Base-by-base conservation (phyloP, 1,140 invertebrate genomes). In the Hylyphantes graminicola region DNA sequence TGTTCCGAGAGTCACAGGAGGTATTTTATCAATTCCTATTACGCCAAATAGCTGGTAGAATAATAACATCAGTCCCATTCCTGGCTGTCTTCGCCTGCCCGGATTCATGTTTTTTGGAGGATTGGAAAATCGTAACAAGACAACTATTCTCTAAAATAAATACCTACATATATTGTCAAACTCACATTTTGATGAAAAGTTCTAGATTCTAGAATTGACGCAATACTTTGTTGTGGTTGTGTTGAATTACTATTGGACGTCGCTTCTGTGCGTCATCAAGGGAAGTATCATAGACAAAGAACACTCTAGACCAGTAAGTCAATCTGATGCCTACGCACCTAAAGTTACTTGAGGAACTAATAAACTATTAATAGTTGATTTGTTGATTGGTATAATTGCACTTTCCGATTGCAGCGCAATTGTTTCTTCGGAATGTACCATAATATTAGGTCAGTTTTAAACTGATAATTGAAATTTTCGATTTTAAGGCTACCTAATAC, bases 21-120 rank as follows among this genome's bases (percentile, higher is more conserved):
- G 93, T 87, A 94, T 93, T 86, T 90, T 91, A 48, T 92, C 90
- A 83, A 93, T 88, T 5, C 93, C 93, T 86, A 92, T 89, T 80
- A 78, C 77, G 12, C 91, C 91, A 3, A 91, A 87, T n/a, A 90
- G 63, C 81, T 90, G 88, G 17, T 82, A 87, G 11, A 88, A 64
- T 21, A 91, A 85, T 48, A 90, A 63, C 48, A 90, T 57, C 17
- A 90, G 86, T 8, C 89, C 90, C 35, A 81, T 12, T 9, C 59
- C 57, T 7, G 89, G 57, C 74, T 88, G 64, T 50, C 88, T 87
- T 73, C 87, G 54, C 7, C 75, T 72, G 57, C 48, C 55, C 35
- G 48, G 79, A 19, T 53, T 17, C 79, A 81, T 81, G 17, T 2
- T 35, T 19, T 70, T 8, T 12, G 48, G 19, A 21, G 9, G n/a